Conservation (phyloP, 2,888 invertebrate genomes). For the Philopedon plagiatum region DNA sequence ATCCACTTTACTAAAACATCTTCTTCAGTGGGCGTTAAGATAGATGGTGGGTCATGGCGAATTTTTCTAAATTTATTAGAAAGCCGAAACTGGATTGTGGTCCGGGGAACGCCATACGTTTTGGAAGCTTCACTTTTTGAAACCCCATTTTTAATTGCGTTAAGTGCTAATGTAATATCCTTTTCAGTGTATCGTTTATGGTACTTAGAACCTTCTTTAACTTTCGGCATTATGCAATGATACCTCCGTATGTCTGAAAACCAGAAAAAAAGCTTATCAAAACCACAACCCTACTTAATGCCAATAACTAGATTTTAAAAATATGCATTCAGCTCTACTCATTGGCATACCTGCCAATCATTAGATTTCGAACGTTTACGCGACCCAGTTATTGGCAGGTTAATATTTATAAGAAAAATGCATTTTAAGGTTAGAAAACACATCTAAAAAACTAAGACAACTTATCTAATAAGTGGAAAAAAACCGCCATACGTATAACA, state of each 20-base stretch:
- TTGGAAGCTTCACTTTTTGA: slow-evolving; percentile 2
- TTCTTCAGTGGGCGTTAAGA: slow-evolving; percentile 13
- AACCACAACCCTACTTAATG: background rate
- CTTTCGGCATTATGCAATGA: background rate
- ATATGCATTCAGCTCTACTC: background rate
- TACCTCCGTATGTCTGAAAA: background rate
- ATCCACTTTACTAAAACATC: slow-evolving; percentile 12
- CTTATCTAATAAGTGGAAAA: background rate
- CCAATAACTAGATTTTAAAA: background rate
- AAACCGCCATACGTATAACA: background rate
- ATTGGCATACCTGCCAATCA: slow-evolving; percentile 1
- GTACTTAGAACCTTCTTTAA: background rate
- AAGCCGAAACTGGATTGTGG: slow-evolving; percentile 13
- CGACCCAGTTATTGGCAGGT: background rate
- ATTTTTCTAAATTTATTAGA: slow-evolving; percentile 16
- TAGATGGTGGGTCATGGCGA: slow-evolving; percentile 9
- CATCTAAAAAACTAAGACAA: background rate
- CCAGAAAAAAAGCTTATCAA: background rate
- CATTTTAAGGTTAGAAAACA: background rate
- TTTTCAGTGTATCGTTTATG: background rate
- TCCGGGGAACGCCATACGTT: slow-evolving; percentile 9
- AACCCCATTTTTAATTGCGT: slow-evolving; percentile 2
- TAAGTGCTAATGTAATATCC: background rate
- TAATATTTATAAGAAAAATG: background rate
- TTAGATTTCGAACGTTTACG: background rate